Conservation (phyloP, 1,140 invertebrate genomes). For the Calliopsis andreniformis region DNA sequence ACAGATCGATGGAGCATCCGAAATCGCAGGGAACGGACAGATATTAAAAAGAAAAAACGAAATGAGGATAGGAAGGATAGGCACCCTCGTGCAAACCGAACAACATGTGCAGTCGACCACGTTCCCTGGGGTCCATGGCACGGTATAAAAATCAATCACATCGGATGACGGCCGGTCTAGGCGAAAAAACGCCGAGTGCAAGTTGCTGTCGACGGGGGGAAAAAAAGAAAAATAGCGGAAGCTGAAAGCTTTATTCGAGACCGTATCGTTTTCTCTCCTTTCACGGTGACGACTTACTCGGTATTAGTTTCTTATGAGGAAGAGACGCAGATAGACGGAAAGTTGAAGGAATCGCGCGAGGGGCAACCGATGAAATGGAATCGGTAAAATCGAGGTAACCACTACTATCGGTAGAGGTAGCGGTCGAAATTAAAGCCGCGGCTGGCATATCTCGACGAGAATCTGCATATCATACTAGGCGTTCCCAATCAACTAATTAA, state of each 20-base stretch:
- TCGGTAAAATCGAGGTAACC: slow-evolving; percentile 52
- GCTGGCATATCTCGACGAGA: slow-evolving; percentile 66
- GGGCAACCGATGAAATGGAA: slow-evolving; percentile 50
- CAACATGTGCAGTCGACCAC: slow-evolving; percentile 67
- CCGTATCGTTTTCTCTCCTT: slow-evolving; percentile 17
- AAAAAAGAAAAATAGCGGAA: slow-evolving; percentile 17
- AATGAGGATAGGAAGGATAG: slow-evolving; percentile 48
- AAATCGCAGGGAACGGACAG: slow-evolving; percentile 42
- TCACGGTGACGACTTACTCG: background rate
- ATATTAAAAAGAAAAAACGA: slow-evolving; percentile 56
- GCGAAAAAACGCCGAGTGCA: slow-evolving; percentile 55
- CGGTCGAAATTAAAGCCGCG: slow-evolving; percentile 63
- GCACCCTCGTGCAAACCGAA: slow-evolving; percentile 48
- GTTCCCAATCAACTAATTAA: slow-evolving; percentile 79
- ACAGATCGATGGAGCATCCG: slow-evolving; percentile 46
- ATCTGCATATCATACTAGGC: slow-evolving; percentile 79
- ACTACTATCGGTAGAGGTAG: slow-evolving; percentile 44
- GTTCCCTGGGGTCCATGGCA: slow-evolving; percentile 53
- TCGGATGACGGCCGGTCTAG: slow-evolving; percentile 67
- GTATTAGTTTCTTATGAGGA: slow-evolving; percentile 26
- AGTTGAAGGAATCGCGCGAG: background rate
- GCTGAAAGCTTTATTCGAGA: slow-evolving; percentile 30
- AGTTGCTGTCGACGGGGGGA: slow-evolving; percentile 17
- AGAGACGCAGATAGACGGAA: slow-evolving; percentile 3
- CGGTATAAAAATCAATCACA: slow-evolving; percentile 75